Evolutionary conservation across 2,888 invertebrate species (phyloP), one percentile per base, ranked within the genome.

Genomic region (Phasia obesa): DNA sequence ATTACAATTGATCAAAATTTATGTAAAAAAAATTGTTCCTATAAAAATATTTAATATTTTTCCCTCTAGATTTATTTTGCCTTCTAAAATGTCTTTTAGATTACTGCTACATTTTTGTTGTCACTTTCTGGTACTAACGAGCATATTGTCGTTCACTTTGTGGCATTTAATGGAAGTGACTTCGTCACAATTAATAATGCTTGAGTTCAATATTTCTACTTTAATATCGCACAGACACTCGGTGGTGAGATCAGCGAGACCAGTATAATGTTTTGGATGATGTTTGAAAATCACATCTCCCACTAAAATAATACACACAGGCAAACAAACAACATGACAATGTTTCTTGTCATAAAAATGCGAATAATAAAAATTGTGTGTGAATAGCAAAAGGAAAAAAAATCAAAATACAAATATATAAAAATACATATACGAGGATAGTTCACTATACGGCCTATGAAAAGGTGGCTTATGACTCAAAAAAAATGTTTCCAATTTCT

Each of bases 161-260:
- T 67, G 53, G 31, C 44, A 71, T 70, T 83, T 67, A 79, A 71
- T 83, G 23, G 70, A 71, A 79, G 23, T 64, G 83, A 83, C 75
- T 83, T 65, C 71, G 83, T 76, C 83, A 83, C 70, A 75, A 67
- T 71, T 79, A 73, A 77, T 81, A 47, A 77, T 70, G 62, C 47
- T 67, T 27, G 9, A 19, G 53, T 35, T 62, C 2, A 62, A 19
- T 49, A 53, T 78, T 79, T 60, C 31, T 31, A 42, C 6, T 44
- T 79, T 73, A 13, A 59, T 51, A 71, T 73, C 27, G 4, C 35
- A 51, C 23, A 44, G 25, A 47, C 53, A 73, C 31, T 76, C 13
- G 27, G 44, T 47, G 27, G 49, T 47, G 23, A 64, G 35, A 77
- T 55, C 64, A 53, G 53, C 44, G n/a, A n/a, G n/a, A n/a, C n/a